These are phyloP conservation scores for Lepeophtheirus salmonis DNA, from an alignment of 1,140 invertebrate genomes.

Conservation along the genomic window DNA sequence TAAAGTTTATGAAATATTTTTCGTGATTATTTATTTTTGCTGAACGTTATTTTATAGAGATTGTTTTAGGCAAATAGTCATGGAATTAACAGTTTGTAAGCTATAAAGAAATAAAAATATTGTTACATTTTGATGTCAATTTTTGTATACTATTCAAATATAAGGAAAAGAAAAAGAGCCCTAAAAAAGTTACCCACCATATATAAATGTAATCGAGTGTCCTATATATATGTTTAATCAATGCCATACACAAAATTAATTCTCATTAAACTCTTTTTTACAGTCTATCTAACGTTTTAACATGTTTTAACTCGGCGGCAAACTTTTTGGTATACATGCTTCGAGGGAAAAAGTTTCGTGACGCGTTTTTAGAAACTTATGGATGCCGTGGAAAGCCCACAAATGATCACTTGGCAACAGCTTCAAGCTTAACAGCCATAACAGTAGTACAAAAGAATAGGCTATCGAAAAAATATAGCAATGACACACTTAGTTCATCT, in stretches of 20 bases:
- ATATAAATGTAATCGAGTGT: too few species aligned
- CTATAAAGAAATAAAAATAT: too few species aligned
- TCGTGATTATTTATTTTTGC: too few species aligned
- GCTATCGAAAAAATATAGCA: not conserved
- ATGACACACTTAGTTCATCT: not conserved
- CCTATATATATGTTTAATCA: too few species aligned
- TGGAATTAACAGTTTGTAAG: too few species aligned
- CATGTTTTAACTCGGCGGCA: slow-evolving; percentile 11
- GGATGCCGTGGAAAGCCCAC: not conserved
- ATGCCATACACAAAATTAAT: not conserved
- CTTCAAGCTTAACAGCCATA: not conserved
- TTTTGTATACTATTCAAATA: too few species aligned
- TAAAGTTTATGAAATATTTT: too few species aligned
- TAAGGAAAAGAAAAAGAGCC: too few species aligned
- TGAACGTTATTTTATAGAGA: too few species aligned
- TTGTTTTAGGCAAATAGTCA: too few species aligned
- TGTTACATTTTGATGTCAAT: too few species aligned
- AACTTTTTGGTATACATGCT: slow-evolving; percentile 15
- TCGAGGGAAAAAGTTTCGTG: slow-evolving; percentile 9
- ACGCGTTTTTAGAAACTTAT: slow-evolving; percentile 7
- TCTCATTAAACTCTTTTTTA: not conserved
- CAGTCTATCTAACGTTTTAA: slow-evolving; percentile 9
- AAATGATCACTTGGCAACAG: not conserved
- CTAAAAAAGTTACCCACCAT: too few species aligned
- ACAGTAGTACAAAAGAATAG: not conserved